Evolutionary conservation across 2,888 invertebrate species (phyloP).

Genomic region (Rhabditophanes sp.): DNA sequence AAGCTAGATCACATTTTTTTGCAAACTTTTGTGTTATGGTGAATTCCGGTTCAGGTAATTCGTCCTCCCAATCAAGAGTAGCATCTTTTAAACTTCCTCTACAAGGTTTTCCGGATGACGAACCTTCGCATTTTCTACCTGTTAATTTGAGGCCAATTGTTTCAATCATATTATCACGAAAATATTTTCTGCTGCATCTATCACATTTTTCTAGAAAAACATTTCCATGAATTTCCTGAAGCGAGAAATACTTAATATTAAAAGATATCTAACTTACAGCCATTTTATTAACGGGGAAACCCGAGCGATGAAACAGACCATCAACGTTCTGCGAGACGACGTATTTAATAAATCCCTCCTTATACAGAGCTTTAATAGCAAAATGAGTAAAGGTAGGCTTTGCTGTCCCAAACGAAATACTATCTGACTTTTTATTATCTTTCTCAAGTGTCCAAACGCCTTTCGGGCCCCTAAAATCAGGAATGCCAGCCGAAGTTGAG

Average conservation of each 20-base stretch:
- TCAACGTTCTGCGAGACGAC: slow-evolving; percentile 93
- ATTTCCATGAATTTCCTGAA: slow-evolving; percentile 95
- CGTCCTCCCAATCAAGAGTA: slow-evolving; percentile 91
- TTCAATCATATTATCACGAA: slow-evolving; percentile 56
- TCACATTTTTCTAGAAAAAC: slow-evolving; percentile 89
- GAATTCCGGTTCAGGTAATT: slow-evolving; percentile 54
- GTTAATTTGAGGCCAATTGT: slow-evolving; percentile 65
- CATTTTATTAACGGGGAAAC: slow-evolving; percentile 61
- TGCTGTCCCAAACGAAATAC: slow-evolving; percentile 67
- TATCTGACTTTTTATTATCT: slow-evolving; percentile 53
- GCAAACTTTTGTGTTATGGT: too few species aligned
- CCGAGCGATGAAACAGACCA: slow-evolving; percentile 80
- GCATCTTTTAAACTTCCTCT: slow-evolving; percentile 71
- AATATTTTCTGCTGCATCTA: slow-evolving; percentile 64
- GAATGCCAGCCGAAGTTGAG: slow-evolving; percentile 62
- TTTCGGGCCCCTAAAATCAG: slow-evolving; percentile 87
- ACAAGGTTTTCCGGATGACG: slow-evolving; percentile 13
- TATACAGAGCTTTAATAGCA: slow-evolving; percentile 67
- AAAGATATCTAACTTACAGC: too few species aligned
- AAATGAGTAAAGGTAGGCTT: slow-evolving; percentile 80
- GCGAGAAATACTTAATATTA: too few species aligned
- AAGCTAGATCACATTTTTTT: slow-evolving; percentile 75
- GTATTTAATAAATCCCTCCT: slow-evolving; percentile 46
- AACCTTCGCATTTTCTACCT: slow-evolving; percentile 55
- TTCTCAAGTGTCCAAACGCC: slow-evolving; percentile 71